Conservation (phyloP, 2,888 invertebrate genomes). For the Tetramorium bicarinatum region DNA sequence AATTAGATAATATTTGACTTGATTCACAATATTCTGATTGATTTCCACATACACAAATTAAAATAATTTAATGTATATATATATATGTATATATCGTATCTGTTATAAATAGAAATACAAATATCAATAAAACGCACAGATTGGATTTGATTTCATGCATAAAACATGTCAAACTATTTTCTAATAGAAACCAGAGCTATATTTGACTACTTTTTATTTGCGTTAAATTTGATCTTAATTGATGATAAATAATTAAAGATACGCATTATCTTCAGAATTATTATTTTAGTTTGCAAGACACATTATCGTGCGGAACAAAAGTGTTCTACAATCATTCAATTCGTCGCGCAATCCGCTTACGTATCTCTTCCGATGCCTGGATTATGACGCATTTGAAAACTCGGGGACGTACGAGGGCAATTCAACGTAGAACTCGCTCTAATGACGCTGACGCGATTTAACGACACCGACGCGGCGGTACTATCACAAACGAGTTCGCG, state of each 20-base stretch:
- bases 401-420: conserved; percentile 3
- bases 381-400: conserved; percentile 19
- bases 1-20: conserved; percentile 10
- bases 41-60: not conserved
- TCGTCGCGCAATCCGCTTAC: not conserved
- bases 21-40: conserved; percentile 6
- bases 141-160: conserved; percentile 10
- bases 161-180: conserved; percentile 1
- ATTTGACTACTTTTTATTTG: not conserved
- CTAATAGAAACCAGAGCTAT: not conserved
- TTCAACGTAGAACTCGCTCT: conserved; percentile 28
- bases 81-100: not conserved
- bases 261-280: not conserved
- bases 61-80: not conserved
- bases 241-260: not conserved
- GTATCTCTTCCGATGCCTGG: not conserved
- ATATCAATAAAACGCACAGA: not conserved
- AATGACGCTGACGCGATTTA: conserved; percentile 47
- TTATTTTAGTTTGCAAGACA: not conserved
- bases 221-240: not conserved
- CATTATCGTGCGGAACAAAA: not conserved
- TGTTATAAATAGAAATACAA: not conserved
- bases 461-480: conserved; percentile 26
- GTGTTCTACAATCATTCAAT: not conserved
- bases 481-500: conserved; percentile 18